Evolutionary conservation across 1,140 invertebrate species (phyloP).

Genomic region (Zaprionus tsacasi): DNA sequence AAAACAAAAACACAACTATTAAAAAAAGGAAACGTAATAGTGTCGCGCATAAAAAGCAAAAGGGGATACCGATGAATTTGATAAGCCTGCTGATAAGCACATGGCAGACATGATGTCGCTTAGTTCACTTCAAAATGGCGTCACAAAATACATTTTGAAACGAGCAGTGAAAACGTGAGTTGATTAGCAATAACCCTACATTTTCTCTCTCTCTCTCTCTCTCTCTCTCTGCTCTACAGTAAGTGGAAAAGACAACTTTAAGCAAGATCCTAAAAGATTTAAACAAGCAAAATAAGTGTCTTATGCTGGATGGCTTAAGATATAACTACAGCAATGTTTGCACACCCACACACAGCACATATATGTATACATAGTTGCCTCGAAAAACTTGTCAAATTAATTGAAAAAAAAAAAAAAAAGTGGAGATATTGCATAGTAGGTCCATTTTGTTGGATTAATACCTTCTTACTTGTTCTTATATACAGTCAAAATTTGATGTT

Average conservation of each 20-base stretch:
- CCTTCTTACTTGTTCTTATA: too few relatives aligned
- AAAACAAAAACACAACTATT: slow-evolving; percentile 47
- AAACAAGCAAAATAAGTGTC: slow-evolving; percentile 55
- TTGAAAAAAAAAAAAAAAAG: too few relatives aligned
- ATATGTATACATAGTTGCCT: too few relatives aligned
- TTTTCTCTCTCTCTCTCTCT: slow-evolving; percentile 38
- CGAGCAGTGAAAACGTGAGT: slow-evolving; percentile 81
- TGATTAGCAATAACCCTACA: slow-evolving; percentile 72
- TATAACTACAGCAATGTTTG: too few relatives aligned
- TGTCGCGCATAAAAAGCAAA: slow-evolving; percentile 52
- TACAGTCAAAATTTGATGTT: too few relatives aligned
- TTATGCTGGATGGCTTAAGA: slow-evolving; percentile 31
- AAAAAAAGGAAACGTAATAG: slow-evolving; percentile 67
- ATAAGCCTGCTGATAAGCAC: slow-evolving; percentile 75
- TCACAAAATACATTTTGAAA: slow-evolving; percentile 81
- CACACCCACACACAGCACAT: too few relatives aligned
- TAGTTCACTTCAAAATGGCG: slow-evolving; percentile 74
- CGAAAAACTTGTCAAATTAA: too few relatives aligned
- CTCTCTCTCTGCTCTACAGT: neutral
- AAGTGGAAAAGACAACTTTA: slow-evolving; percentile 68
- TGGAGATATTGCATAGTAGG: too few relatives aligned
- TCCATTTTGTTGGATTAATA: too few relatives aligned
- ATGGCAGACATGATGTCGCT: slow-evolving; percentile 53
- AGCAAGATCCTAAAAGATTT: slow-evolving; percentile 67
- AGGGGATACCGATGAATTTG: slow-evolving; percentile 68